phyloP scores from a whole-genome alignment of 2,888 invertebrate species.

The Acleris holmiana region DNA sequence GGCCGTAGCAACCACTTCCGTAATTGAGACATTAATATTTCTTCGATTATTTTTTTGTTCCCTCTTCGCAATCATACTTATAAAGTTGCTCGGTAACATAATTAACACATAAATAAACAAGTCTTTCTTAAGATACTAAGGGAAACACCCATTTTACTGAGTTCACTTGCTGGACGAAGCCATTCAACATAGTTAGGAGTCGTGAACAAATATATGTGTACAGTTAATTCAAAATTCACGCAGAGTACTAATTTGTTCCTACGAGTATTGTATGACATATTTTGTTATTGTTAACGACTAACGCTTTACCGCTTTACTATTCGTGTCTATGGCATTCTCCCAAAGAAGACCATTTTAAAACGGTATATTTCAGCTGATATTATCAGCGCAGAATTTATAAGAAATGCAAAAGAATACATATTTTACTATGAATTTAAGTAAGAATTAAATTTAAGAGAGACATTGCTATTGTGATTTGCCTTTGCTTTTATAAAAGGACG shows the following conservation, averaged over 20 bases:
- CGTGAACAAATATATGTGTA: conserved; percentile 15
- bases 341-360: too few species aligned
- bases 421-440: too few species aligned
- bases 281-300: too few species aligned
- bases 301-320: too few species aligned
- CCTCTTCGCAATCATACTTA: conserved; percentile 12
- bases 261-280: not conserved
- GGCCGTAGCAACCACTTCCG: conserved; percentile 44
- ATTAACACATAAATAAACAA: conserved; percentile 26
- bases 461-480: too few species aligned
- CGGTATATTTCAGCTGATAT: too few species aligned
- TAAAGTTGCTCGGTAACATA: conserved; percentile 23
- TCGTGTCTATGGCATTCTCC: too few species aligned
- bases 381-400: too few species aligned
- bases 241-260: not conserved
- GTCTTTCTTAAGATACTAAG: conserved; percentile 19
- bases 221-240: not conserved
- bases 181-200: conserved; percentile 17
- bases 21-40: conserved; percentile 54
- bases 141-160: conserved; percentile 7
- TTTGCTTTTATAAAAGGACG: too few species aligned
- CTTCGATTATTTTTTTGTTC: conserved; percentile 23
- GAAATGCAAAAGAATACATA: too few species aligned
- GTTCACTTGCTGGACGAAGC: conserved; percentile 13
- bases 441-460: too few species aligned